These are phyloP conservation scores for Mycalesis mineus DNA, from an alignment of 2,888 invertebrate genomes.

Conservation along the genomic window DNA sequence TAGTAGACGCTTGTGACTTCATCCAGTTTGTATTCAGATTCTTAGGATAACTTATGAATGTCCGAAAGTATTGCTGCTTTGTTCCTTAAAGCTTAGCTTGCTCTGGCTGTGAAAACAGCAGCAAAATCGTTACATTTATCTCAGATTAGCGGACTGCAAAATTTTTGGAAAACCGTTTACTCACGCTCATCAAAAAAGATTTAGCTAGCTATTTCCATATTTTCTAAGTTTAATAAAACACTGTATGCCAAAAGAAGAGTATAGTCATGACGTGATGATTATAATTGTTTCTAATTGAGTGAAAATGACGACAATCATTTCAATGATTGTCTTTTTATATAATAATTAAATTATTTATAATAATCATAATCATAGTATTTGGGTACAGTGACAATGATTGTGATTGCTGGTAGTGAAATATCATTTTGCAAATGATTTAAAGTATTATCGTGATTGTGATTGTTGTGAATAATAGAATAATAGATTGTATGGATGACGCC, in stretches of 20 bases:
- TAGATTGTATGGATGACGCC: not conserved
- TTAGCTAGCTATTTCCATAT: too few relatives aligned
- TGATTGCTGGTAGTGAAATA: not conserved
- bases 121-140: too few relatives aligned
- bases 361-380: not conserved
- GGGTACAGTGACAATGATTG: not conserved
- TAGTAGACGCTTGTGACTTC: too few relatives aligned
- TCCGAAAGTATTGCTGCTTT: too few relatives aligned
- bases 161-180: too few relatives aligned
- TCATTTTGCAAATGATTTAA: not conserved
- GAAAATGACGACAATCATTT: not conserved
- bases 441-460: not conserved
- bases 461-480: not conserved
- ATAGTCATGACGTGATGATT: not conserved
- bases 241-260: not conserved
- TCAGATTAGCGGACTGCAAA: too few relatives aligned
- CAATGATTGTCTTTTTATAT: slow-evolving; percentile 5
- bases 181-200: too few relatives aligned
- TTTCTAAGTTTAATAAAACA: too few relatives aligned
- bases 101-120: too few relatives aligned
- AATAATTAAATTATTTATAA: not conserved
- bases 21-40: too few relatives aligned
- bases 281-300: slow-evolving; percentile 2
- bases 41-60: too few relatives aligned
- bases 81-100: too few relatives aligned